Evolutionary conservation across 2,888 invertebrate species (phyloP), one percentile per base, ranked within the genome.

Genomic region (Chironomus tentans): DNA sequence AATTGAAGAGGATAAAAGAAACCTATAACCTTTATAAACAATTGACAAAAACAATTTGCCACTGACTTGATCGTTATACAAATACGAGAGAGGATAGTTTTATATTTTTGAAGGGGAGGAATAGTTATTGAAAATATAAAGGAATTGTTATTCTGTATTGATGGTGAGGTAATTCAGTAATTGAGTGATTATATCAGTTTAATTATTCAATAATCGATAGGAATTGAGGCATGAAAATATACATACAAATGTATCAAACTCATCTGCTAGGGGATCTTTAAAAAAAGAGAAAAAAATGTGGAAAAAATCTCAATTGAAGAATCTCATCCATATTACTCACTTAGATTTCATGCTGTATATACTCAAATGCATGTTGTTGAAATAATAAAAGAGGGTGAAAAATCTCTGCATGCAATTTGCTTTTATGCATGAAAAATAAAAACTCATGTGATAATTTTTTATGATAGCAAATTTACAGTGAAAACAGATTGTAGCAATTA

Each of bases 131-230:
- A 38, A 38, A 38, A 38, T 10, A 38, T 38, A 38, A 38, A 38
- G 10, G 38, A 38, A 38, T 38, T 38, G 38, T 38, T 38, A 38
- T 38, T 38, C 38, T 38, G 38, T 38, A 38, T 38, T 38, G 38
- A 38, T 38, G 38, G 38, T 10, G 21, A 24, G 21, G 24, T 65
- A 22, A 65, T 65, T 21, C 65, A 15, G 74, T 74, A 74, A 74
- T 74, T 68, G 74, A 74, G 74, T 74, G 74, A 74, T 74, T 74
- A 74, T 74, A 74, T 74, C 74, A 74, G 74, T 74, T 74, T 76
- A 76, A 76, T 76, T 76, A 69, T 76, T 69, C 76, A 68, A 76
- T 69, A 68, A 69, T 76, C 76, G 61, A 76, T 76, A 68, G 18
- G 46, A 69, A 76, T 56, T 69, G 69, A 76, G 76, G 69, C 69